Base-by-base conservation (phyloP, 2,888 invertebrate genomes). In the Drosophila diplacantha region DNA sequence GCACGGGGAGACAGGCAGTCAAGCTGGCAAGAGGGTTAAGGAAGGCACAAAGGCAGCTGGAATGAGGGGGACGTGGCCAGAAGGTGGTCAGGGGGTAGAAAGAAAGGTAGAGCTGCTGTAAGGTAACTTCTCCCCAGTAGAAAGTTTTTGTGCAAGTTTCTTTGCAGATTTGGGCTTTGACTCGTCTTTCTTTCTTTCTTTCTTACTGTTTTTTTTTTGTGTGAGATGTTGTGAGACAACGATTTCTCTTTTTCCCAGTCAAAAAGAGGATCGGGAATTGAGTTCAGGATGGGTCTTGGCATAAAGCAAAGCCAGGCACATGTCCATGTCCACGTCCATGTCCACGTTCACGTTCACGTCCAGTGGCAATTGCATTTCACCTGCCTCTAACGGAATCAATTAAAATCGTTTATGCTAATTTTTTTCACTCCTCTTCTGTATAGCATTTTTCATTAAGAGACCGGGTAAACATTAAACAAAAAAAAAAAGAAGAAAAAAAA, bases 341-440 rank as follows among this genome's bases (percentile, higher is more conserved):
- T 6, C n/a, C 43, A 26, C 3, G 14, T n/a, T 9, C 26, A 16
- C 5, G 29, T 24, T 47, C 29, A 20, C 22, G 12, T 34, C n/a
- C 51, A 61, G 63, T 62, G 63, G 61, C 61, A 61, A 43, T 61
- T 63, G 61, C 61, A 61, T 61, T 63, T 61, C 61, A 61, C 63
- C 61, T 61, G 61, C 63, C 61, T 61, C 61, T 61, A 49, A 55
- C 50, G 65, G 61, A 75, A 75, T 69, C 73, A 75, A 78, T 72
- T 78, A 68, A 58, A 72, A 75, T 72, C 66, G 70, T 65, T 81
- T 81, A 72, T 76, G 81, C 73, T 75, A 76, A 78, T 78, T 72
- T 74, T 63, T 67, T 41, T n/a, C 41, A 11, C 26, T 26, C 22
- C 24, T 61, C 20, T 6, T 5, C 18, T 18, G 29, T 18, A 18